phyloP scores from a whole-genome alignment of 2,888 invertebrate genomes.

The Drosophila flavopinicola region DNA sequence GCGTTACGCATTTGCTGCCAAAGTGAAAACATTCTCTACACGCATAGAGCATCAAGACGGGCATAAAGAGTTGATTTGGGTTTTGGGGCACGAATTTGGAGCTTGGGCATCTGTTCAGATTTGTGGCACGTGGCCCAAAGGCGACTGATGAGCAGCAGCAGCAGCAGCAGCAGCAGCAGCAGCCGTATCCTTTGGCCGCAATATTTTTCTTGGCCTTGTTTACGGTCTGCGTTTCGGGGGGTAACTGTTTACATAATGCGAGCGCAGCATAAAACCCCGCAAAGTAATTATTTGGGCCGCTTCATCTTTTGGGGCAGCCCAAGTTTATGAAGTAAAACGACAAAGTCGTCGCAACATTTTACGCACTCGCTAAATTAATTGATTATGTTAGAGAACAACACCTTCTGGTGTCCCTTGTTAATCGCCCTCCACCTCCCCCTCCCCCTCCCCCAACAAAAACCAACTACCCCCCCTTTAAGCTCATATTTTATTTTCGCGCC shows the following conservation, averaged over 20 bases:
- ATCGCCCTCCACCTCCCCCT: not conserved
- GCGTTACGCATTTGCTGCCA: conserved; percentile 3
- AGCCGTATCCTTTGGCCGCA: conserved; percentile 28
- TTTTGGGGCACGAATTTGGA: conserved; percentile 1
- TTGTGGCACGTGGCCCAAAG: conserved; percentile 48
- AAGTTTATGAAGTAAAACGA: conserved; percentile 56
- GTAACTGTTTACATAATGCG: conserved; percentile 64
- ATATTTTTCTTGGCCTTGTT: conserved; percentile 51
- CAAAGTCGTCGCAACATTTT: conserved; percentile 55
- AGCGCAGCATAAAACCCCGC: conserved; percentile 66
- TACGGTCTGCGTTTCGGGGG: conserved; percentile 26
- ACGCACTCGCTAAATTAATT: conserved; percentile 59
- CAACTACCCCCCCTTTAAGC: conserved; percentile 10
- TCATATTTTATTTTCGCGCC: conserved; percentile 40
- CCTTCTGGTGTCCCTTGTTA: conserved; percentile 28
- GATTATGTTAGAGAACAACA: conserved; percentile 55
- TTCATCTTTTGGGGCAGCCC: conserved; percentile 3
- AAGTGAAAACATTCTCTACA: conserved; percentile 3
- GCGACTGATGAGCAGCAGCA: conserved; percentile 19
- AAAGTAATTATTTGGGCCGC: conserved; percentile 64
- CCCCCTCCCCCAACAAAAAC: too few relatives aligned
- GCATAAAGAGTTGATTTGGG: conserved; percentile 22
- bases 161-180: conserved; percentile 5
- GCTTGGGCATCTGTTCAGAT: conserved; percentile 29
- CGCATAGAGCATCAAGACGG: not conserved